These are phyloP conservation scores for Leptobrachium ailaonicum DNA, from an alignment of 2,113 vertebrate genomes.

Conservation along the genomic window DNA sequence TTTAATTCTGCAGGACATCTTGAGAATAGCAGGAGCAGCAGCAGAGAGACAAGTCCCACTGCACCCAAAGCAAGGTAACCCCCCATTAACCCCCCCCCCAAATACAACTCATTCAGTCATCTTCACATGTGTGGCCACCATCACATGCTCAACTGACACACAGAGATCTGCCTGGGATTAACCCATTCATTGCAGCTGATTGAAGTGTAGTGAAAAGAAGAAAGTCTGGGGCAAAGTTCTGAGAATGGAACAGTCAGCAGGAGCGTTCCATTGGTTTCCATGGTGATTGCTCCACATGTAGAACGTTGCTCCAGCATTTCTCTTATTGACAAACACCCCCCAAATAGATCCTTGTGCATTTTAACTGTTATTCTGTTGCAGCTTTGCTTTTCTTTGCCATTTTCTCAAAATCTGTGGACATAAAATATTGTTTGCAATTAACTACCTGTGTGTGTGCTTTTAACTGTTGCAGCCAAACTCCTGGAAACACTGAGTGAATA, in stretches of 20 bases:
- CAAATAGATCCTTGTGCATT: too few species aligned
- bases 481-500: conserved; percentile 77
- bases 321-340: too few species aligned
- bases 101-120: neutral
- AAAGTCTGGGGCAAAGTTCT: too few species aligned
- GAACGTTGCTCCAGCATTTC: too few species aligned
- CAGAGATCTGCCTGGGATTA: neutral
- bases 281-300: too few species aligned
- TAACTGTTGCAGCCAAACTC: conserved; percentile 68
- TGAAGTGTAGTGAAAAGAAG: too few species aligned
- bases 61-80: conserved; percentile 84
- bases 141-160: neutral
- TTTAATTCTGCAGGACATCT: conserved; percentile 76
- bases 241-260: too few species aligned
- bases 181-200: neutral
- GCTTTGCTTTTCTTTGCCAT: too few species aligned
- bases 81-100: conserved; percentile 67
- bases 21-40: conserved; percentile 68
- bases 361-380: too few species aligned
- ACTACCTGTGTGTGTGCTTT: conserved; percentile 35
- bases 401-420: too few species aligned
- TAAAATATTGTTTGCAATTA: neutral
- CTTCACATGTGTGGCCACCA: neutral
- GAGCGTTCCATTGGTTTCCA: too few species aligned
- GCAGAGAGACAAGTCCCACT: conserved; percentile 67